phyloP scores from a whole-genome alignment of 2,888 invertebrate genomes.

The Metalampra italica region DNA sequence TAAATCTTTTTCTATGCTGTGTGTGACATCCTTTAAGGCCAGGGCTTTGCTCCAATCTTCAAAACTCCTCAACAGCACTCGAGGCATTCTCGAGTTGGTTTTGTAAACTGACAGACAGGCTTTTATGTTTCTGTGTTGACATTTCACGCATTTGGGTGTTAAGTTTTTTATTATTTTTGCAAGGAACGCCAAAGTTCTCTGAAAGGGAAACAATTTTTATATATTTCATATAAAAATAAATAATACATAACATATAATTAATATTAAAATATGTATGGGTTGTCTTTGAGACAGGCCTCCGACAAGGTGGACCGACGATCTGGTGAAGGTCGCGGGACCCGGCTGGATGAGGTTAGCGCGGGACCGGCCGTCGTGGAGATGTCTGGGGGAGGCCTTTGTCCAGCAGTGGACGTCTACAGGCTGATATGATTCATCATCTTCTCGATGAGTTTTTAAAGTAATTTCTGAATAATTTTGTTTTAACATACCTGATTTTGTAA shows the following conservation, averaged over 20 bases:
- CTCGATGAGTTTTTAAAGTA: too few relatives aligned
- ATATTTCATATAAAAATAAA: too few relatives aligned
- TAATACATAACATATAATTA: too few relatives aligned
- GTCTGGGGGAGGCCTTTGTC: too few relatives aligned
- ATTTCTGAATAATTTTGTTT: neutral
- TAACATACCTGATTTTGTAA: slow-evolving; percentile 31
- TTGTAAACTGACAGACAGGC: slow-evolving; percentile 21
- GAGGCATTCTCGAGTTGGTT: slow-evolving; percentile 12
- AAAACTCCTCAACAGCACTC: slow-evolving; percentile 12
- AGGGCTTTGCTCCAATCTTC: slow-evolving; percentile 21
- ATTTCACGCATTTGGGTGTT: slow-evolving; percentile 18
- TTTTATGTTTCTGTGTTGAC: slow-evolving; percentile 19
- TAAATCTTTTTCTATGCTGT: slow-evolving; percentile 23
- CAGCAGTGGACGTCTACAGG: too few relatives aligned
- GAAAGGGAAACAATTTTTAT: slow-evolving; percentile 20
- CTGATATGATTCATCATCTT: too few relatives aligned
- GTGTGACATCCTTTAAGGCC: slow-evolving; percentile 24
- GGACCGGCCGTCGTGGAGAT: too few relatives aligned
- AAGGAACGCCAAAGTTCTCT: slow-evolving; percentile 33
- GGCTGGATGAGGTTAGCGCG: too few relatives aligned
- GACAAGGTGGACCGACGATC: too few relatives aligned
- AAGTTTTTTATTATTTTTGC: slow-evolving; percentile 22
- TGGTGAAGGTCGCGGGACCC: too few relatives aligned
- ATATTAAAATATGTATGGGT: too few relatives aligned
- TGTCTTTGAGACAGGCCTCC: too few relatives aligned